Conservation (phyloP, 2,113 vertebrate species). For the Astatotilapia flaviijosephi region DNA sequence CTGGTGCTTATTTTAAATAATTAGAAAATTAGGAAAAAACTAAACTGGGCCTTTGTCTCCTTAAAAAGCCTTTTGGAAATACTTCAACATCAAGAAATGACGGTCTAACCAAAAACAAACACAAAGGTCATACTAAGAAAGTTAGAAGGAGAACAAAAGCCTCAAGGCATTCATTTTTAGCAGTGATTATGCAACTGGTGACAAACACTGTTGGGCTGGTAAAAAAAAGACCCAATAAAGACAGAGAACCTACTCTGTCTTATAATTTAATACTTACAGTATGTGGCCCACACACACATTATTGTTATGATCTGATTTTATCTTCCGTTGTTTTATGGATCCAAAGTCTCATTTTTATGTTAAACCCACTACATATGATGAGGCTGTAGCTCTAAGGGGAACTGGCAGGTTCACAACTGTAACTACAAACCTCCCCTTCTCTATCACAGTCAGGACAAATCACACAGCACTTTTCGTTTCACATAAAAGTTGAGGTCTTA, state of each 20-base stretch:
- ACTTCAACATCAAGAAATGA: background rate
- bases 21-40: background rate
- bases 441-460: background rate
- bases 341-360: background rate
- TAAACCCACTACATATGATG: background rate
- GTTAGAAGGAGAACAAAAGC: background rate
- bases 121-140: background rate
- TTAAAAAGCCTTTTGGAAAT: background rate
- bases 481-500: background rate
- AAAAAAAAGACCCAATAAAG: background rate
- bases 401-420: background rate
- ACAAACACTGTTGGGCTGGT: background rate
- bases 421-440: background rate
- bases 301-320: background rate
- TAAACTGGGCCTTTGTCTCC: background rate
- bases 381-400: background rate
- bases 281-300: background rate
- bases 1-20: background rate
- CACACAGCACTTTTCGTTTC: background rate
- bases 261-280: background rate
- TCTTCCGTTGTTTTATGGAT: background rate
- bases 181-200: background rate
- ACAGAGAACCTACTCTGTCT: background rate
- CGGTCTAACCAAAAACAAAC: background rate
- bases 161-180: background rate